phyloP scores from a whole-genome alignment of 2,113 vertebrate genomes.

The Chunga burmeisteri region DNA sequence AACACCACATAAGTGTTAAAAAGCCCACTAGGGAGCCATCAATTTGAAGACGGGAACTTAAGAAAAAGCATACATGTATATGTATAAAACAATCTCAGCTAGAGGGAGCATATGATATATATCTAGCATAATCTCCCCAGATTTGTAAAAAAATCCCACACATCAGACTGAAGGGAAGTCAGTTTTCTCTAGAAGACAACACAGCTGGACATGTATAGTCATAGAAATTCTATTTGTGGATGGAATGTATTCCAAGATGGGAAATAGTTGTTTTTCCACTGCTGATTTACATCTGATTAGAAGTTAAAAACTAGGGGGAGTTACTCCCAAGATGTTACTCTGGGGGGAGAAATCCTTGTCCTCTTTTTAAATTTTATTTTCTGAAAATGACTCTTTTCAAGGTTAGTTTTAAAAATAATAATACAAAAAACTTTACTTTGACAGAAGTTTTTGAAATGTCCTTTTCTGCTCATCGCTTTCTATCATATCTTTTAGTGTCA shows the following conservation, averaged over 20 bases:
- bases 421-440: background rate
- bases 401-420: background rate
- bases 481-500: constrained; percentile 30
- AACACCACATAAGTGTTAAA: constrained; percentile 49
- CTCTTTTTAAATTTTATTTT: background rate
- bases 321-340: background rate
- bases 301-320: background rate
- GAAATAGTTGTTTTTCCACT: background rate
- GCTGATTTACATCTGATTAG: background rate
- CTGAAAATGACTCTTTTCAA: background rate
- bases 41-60: constrained; percentile 50
- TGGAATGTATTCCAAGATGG: background rate
- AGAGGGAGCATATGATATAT: constrained; percentile 52
- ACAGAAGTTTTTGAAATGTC: constrained; percentile 48
- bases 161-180: background rate
- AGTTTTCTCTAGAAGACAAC: background rate
- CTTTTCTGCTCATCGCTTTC: constrained; percentile 51
- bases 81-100: background rate
- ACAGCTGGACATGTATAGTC: background rate
- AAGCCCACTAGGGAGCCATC: constrained; percentile 48
- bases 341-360: background rate
- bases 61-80: constrained; percentile 25
- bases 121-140: background rate
- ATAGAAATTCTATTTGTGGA: background rate
- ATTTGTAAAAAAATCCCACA: constrained; percentile 36